Evolutionary conservation across 2,888 invertebrate genomes (phyloP).

Genomic region (Anoplius nigerrimus): DNA sequence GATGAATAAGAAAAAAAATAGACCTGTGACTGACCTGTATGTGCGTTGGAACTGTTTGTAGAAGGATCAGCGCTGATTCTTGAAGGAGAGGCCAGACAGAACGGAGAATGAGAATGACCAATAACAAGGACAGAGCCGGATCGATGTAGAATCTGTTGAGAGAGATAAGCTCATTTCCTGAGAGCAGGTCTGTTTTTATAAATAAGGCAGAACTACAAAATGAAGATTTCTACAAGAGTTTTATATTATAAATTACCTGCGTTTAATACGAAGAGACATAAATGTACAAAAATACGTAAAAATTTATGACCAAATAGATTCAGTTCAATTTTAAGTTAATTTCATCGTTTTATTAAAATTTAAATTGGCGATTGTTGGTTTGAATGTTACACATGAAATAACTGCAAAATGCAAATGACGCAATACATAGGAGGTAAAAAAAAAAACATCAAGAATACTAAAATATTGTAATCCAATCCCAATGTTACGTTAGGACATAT

Average conservation of each 20-base stretch:
- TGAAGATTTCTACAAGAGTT: too few relatives aligned
- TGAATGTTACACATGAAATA: too few relatives aligned
- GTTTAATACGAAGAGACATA: conserved; percentile 5
- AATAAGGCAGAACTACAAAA: too few relatives aligned
- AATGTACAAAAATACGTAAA: neutral
- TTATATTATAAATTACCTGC: too few relatives aligned
- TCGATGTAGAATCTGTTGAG: conserved; percentile 87
- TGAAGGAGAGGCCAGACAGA: conserved; percentile 95
- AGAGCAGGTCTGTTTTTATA: too few relatives aligned
- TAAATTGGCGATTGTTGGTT: too few relatives aligned
- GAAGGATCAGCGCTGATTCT: conserved; percentile 94
- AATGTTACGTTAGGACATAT: too few relatives aligned
- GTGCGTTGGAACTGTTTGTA: conserved; percentile 99
- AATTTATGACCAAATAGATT: neutral
- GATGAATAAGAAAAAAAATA: conserved; percentile 27
- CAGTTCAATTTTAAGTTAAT: neutral
- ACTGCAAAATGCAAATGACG: too few relatives aligned
- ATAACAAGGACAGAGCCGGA: conserved; percentile 92
- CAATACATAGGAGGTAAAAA: too few relatives aligned
- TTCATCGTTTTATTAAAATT: neutral
- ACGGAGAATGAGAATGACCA: conserved; percentile 90
- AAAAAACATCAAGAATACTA: too few relatives aligned
- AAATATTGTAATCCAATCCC: too few relatives aligned
- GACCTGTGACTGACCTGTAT: conserved; percentile 85
- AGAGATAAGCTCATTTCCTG: conserved; percentile 18